These are phyloP conservation scores for Agapostemon virescens DNA, from an alignment of 2,888 invertebrate genomes.

Conservation along the genomic window DNA sequence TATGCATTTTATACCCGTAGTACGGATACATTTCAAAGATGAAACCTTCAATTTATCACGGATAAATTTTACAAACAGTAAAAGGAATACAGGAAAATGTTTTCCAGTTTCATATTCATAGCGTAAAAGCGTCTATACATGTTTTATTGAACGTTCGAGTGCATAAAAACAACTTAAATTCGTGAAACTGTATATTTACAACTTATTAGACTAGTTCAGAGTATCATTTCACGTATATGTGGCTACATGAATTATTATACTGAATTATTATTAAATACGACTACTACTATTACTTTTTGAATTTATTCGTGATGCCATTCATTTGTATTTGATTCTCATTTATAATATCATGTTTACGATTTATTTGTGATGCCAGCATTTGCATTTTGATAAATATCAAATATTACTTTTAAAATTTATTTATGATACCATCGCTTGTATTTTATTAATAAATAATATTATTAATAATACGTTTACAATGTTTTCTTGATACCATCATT, in stretches of 20 bases:
- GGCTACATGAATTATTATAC: neutral
- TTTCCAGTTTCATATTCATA: neutral
- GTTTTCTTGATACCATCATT: no score
- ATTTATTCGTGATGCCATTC: no score
- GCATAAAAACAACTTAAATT: neutral
- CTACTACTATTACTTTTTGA: no score
- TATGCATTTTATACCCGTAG: neutral
- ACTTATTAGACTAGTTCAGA: neutral
- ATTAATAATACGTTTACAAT: no score
- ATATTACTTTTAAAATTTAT: no score
- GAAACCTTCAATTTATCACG: neutral
- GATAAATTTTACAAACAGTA: neutral
- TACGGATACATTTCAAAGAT: neutral
- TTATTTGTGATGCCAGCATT: no score
- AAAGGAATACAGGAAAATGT: neutral
- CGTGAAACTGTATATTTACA: neutral
- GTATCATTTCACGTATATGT: neutral
- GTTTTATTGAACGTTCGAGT: neutral
- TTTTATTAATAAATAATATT: no score
- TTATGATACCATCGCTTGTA: no score
- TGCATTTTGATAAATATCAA: no score
- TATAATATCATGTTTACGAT: no score
- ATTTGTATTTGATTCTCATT: no score
- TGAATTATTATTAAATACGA: no score
- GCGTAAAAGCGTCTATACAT: neutral